Base-by-base conservation (phyloP, 2,888 invertebrate genomes). In the Lasioglossum lativentre region DNA sequence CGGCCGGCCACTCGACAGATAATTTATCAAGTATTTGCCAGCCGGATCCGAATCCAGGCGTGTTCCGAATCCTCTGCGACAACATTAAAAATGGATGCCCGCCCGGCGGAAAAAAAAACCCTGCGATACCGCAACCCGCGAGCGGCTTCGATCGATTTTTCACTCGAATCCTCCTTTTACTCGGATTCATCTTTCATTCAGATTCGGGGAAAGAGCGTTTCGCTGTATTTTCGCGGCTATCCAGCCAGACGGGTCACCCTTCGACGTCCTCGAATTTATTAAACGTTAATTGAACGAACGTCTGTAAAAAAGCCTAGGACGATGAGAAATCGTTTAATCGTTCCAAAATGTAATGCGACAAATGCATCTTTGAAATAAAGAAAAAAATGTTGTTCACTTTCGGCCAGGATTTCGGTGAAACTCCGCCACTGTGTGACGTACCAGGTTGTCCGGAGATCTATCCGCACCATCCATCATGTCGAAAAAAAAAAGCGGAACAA, bases 401-500 rank as follows among this genome's bases (percentile, higher is more conserved):
- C 47, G 23, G 47, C 23, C 23, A 23, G 47, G 23, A 52, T 52
- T 52, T 52, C 52, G 52, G 8, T 8, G 23, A 52, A 47, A 52
- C 8, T 52, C 23, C 23, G 52, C 8, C 8, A 6, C 2, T 8
- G 52, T 8, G 52, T 8, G 23, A 52, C 23, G 52, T 23, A 6
- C 6, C 8, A 8, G 23, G 2, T 52, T 52, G 52, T 2, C 23
- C 52, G 23, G 23, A 23, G 52, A 52, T 52, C 52, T 52, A 52
- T 52, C 23, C 8, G 52, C 8, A 8, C 27, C 14, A 27, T 59
- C 27, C 59, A 27, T 59, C 27, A 59, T 59, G 71, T 45, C 56
- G 30, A 52, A 59, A n/a, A 66, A 52, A 59, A n/a, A 66, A 47
- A 83, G 68, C 27, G 68, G 47, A 78, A 84, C 79, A 79, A 79